A percentile compares a stretch with the other conserved stretches of the same genome.
phyloP scores from a whole-genome alignment of 2,113 vertebrate genomes.

The Pantherophis guttatus region DNA sequence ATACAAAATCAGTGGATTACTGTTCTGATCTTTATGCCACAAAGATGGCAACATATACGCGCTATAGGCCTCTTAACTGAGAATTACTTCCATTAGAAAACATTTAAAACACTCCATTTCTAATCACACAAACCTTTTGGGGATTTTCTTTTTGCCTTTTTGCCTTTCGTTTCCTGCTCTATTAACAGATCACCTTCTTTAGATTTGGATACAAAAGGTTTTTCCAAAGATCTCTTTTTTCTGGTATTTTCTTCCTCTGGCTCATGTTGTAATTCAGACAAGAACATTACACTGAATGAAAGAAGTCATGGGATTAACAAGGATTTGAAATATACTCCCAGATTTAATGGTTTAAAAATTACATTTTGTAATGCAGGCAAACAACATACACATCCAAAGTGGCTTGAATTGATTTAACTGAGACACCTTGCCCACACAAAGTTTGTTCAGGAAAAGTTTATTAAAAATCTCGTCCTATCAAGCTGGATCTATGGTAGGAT shows the following conservation, averaged over 20 bases:
- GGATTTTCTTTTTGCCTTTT: conserved; percentile 80
- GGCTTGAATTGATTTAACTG: background rate
- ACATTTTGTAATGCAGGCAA: background rate
- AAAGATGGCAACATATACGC: background rate
- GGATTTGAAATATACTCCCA: background rate
- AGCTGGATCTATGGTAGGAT: background rate
- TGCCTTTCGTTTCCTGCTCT: conserved; percentile 68
- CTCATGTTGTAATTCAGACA: conserved; percentile 57
- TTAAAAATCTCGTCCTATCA: background rate
- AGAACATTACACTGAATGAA: conserved; percentile 63
- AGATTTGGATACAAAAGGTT: conserved; percentile 13
- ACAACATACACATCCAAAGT: background rate
- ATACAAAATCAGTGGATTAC: background rate
- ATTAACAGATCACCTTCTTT: conserved; percentile 28
- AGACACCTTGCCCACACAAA: too few relatives aligned
- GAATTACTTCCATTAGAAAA: background rate
- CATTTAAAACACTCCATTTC: background rate
- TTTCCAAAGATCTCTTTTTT: conserved; percentile 49
- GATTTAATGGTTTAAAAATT: background rate
- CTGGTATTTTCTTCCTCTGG: conserved; percentile 37
- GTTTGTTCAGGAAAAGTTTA: background rate
- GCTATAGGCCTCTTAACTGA: background rate
- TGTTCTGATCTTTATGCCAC: background rate
- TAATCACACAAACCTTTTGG: conserved; percentile 70
- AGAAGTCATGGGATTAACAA: conserved; percentile 27